Evolutionary conservation across 2,113 vertebrate genomes (phyloP), one percentile per base, ranked within the genome.

Genomic region (Tringa solitaria): DNA sequence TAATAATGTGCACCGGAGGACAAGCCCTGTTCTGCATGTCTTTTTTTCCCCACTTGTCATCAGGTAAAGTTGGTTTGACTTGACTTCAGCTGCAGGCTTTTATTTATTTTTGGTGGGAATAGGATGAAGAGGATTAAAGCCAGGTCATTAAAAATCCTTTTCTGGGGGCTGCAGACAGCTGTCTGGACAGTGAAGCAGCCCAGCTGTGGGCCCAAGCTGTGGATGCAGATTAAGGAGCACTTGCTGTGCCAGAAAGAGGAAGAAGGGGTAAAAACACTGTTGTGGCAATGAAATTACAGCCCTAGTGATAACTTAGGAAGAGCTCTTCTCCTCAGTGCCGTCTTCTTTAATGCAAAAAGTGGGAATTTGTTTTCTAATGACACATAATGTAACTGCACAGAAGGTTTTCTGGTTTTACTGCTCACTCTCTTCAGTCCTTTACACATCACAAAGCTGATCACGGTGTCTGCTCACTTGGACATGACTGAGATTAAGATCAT

Each of bases 1-100:
- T 43, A 76, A 35, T 74, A 72, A 51, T 3, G 48, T 53, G 13
- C 17, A 3, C 41, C 27, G 51, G 39, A 19, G 27, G 13, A 56
- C 2, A 4, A 90, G 51, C 43, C 46, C 19, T 1, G 0, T 48
- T 43, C 27, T 33, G 14, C 27, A 6, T 2, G 8, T 57, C 10
- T 48, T 35, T 37, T 37, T 75, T 64, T 45, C 13, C 13, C 48
- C 18, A 1, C 26, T 60, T 86, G 19, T 64, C 45, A 37, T 39
- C 75, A 53, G 33, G 15, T 61, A 54, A 75, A 63, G 23, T 6
- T 77, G 45, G 4, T 67, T 70, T 79, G 30, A 59, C 33, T 39
- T 35, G 32, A 61, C 45, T 92, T 83, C 37, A 87, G 28, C 59
- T 81, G n/a, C 41, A 84, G 13, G 8, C 5, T 23, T 65, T 83